These are phyloP conservation scores for Bombus waltoni DNA, from an alignment of 1,140 invertebrate species.

Conservation along the genomic window DNA sequence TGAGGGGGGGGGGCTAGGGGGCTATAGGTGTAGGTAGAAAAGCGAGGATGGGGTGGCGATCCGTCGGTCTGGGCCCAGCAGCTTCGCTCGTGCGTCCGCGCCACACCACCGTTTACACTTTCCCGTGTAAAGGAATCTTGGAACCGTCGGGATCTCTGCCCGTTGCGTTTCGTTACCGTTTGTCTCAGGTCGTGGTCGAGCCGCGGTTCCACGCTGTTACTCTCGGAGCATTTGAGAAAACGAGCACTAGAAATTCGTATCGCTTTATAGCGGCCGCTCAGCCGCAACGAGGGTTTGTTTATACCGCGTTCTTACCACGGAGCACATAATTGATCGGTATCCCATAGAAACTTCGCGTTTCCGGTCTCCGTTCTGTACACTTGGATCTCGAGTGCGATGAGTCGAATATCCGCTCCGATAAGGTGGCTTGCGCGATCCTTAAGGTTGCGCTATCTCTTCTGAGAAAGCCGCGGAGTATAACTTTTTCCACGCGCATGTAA, in stretches of 20 bases:
- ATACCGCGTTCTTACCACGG: constrained; percentile 32
- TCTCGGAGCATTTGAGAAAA: constrained; percentile 55
- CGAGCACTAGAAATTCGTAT: constrained; percentile 51
- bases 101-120: constrained; percentile 77
- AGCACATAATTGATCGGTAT: constrained; percentile 35
- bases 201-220: constrained; percentile 65
- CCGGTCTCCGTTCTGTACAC: too few species aligned
- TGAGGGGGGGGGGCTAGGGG: constrained; percentile 29
- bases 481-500: too few species aligned
- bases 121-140: constrained; percentile 66
- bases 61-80: constrained; percentile 38
- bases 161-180: constrained; percentile 71
- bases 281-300: constrained; percentile 45
- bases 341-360: background rate
- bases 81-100: constrained; percentile 65
- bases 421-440: too few species aligned
- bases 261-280: constrained; percentile 40
- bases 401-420: background rate
- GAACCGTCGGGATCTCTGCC: constrained; percentile 53
- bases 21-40: constrained; percentile 58
- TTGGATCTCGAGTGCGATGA: background rate
- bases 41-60: constrained; percentile 33
- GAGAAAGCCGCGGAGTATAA: too few species aligned
- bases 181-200: constrained; percentile 76
- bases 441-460: too few species aligned